phyloP scores from a whole-genome alignment of 2,113 vertebrate species.

The Marmota monax region DNA sequence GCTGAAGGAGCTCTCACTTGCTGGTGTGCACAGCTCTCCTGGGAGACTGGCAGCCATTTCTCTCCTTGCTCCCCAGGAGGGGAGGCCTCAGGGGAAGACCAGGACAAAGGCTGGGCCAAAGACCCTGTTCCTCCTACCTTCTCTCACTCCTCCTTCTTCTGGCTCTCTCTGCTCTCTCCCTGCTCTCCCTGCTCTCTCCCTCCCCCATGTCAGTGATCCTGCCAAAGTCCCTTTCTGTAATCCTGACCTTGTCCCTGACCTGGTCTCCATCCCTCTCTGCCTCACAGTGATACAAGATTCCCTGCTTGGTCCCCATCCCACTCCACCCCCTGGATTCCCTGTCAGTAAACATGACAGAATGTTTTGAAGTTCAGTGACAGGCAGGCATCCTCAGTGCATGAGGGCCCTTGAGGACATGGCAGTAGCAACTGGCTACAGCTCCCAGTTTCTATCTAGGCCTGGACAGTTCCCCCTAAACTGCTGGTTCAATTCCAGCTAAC shows the following conservation, averaged over 20 bases:
- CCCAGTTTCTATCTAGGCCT: background rate
- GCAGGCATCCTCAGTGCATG: background rate
- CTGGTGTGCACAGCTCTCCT: background rate
- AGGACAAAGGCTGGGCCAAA: background rate
- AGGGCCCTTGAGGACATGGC: slow-evolving; percentile 40
- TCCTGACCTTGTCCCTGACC: background rate
- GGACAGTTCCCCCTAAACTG: background rate
- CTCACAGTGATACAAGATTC: background rate
- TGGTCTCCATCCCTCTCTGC: background rate
- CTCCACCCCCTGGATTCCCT: background rate
- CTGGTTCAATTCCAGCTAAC: background rate
- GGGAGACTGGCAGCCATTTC: background rate
- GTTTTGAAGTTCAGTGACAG: background rate
- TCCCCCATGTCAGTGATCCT: background rate
- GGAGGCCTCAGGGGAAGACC: background rate
- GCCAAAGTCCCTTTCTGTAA: background rate
- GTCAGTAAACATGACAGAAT: slow-evolving; percentile 27
- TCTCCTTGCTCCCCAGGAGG: background rate
- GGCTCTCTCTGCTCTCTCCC: background rate
- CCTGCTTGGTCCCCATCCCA: background rate
- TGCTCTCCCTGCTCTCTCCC: background rate
- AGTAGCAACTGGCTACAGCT: background rate
- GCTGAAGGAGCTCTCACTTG: background rate
- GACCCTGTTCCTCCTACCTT: background rate
- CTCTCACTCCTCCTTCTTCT: background rate